A percentile compares a stretch with the other conserved stretches of the same genome.
These are phyloP conservation scores for Vanessa tameamea DNA, from an alignment of 1,140 invertebrate genomes.

Conservation along the genomic window DNA sequence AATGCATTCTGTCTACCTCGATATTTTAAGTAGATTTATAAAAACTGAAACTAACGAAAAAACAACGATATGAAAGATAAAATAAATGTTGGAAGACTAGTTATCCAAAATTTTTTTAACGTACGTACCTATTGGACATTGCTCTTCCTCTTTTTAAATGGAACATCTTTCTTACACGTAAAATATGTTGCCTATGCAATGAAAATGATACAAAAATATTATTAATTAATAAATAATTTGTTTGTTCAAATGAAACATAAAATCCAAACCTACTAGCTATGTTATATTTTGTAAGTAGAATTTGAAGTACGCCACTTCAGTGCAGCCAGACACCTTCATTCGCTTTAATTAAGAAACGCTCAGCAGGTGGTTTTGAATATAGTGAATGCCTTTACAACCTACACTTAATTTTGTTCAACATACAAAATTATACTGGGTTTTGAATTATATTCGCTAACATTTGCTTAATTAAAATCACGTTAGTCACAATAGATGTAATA, in stretches of 20 bases:
- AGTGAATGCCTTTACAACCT: constrained; percentile 22
- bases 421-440: not conserved
- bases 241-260: not conserved
- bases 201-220: too few relatives aligned
- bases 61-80: too few relatives aligned
- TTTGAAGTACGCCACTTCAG: constrained; percentile 11
- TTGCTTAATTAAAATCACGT: constrained; percentile 11
- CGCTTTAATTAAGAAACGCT: constrained; percentile 27
- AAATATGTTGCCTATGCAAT: not conserved
- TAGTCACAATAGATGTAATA: not conserved
- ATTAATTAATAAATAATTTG: not conserved
- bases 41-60: too few relatives aligned
- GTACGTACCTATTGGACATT: not conserved
- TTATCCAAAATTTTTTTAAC: not conserved
- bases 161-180: not conserved
- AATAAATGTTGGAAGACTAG: not conserved
- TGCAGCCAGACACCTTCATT: constrained; percentile 18
- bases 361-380: constrained; percentile 19
- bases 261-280: too few relatives aligned
- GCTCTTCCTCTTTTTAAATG: not conserved
- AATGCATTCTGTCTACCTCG: too few relatives aligned
- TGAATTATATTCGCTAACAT: not conserved
- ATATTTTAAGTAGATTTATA: too few relatives aligned
- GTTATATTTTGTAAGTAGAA: not conserved
- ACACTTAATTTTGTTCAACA: constrained; percentile 2